Percentiles rank a stretch among this genome's conserved stretches.
These are phyloP conservation scores for Halisarca cf. caerulea DNA, from an alignment of 37 sponge, comb jelly and placozoan species.

Conservation along the genomic window DNA sequence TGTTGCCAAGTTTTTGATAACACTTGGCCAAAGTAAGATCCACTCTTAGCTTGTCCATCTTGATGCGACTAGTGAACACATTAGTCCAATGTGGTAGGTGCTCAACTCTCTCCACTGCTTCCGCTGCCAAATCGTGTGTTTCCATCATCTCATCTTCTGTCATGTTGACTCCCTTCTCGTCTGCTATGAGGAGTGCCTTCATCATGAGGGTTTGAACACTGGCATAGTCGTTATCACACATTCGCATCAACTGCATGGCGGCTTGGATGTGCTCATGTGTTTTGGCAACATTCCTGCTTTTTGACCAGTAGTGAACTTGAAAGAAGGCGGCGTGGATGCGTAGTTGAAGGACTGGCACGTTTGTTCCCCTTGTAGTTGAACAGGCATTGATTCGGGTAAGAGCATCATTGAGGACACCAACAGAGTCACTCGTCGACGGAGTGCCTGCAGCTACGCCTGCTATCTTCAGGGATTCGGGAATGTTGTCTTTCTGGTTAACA, in stretches of 20 bases:
- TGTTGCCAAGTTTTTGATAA: not conserved
- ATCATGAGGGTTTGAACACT: not conserved
- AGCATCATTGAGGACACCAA: not conserved
- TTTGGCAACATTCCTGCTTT: not conserved
- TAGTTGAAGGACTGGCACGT: not conserved
- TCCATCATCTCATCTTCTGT: not conserved
- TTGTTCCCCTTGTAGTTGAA: no score
- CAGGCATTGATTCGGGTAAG: not conserved
- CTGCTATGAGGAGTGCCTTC: not conserved
- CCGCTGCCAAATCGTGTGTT: not conserved
- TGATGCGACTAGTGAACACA: not conserved
- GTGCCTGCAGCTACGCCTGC: not conserved
- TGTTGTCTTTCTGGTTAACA: not conserved
- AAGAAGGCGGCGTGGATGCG: not conserved
- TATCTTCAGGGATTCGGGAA: not conserved
- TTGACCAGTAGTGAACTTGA: not conserved
- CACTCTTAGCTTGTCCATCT: not conserved
- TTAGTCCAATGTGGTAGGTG: not conserved
- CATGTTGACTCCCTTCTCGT: not conserved
- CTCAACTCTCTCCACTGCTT: not conserved
- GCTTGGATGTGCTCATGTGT: not conserved
- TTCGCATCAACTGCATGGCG: not conserved
- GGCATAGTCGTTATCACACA: not conserved
- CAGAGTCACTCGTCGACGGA: not conserved
- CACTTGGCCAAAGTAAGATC: not conserved